A percentile compares a stretch with the other conserved stretches of the same genome.
Conservation (phyloP, 2,888 invertebrate species). For the Geotrupes spiniger region DNA sequence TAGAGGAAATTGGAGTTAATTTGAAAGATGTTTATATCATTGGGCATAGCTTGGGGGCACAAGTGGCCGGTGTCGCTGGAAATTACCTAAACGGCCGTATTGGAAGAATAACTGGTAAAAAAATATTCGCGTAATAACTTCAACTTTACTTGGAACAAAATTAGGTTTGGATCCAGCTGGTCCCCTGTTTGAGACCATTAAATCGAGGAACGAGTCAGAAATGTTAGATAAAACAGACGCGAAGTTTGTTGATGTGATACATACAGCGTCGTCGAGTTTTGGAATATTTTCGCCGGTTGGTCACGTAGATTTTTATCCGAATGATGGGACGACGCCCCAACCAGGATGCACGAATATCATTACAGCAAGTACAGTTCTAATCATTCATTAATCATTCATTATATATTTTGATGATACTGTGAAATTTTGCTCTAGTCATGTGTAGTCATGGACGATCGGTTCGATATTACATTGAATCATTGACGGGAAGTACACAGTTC, state of each 20-base stretch:
- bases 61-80: too few relatives aligned
- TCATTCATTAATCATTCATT: neutral
- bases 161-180: slow-evolving; percentile 51
- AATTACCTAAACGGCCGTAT: too few relatives aligned
- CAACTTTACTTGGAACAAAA: slow-evolving; percentile 16
- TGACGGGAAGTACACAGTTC: slow-evolving; percentile 22
- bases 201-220: slow-evolving; percentile 15
- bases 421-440: slow-evolving; percentile 20
- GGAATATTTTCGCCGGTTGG: slow-evolving; percentile 52
- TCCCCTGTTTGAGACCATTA: slow-evolving; percentile 52
- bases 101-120: too few relatives aligned
- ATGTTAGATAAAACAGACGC: slow-evolving; percentile 51
- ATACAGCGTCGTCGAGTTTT: slow-evolving; percentile 52
- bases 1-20: too few relatives aligned
- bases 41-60: too few relatives aligned
- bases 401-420: too few relatives aligned
- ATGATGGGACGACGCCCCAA: slow-evolving; percentile 31
- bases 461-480: slow-evolving; percentile 25
- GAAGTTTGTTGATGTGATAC: slow-evolving; percentile 54
- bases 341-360: slow-evolving; percentile 14
- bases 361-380: slow-evolving; percentile 18
- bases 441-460: slow-evolving; percentile 28
- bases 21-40: too few relatives aligned
- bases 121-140: slow-evolving; percentile 28
- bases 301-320: slow-evolving; percentile 51